A percentile compares a stretch with the other conserved stretches of the same genome.
These are phyloP conservation scores for Eumeta japonica DNA, from an alignment of 1,140 invertebrate species.

Conservation along the genomic window DNA sequence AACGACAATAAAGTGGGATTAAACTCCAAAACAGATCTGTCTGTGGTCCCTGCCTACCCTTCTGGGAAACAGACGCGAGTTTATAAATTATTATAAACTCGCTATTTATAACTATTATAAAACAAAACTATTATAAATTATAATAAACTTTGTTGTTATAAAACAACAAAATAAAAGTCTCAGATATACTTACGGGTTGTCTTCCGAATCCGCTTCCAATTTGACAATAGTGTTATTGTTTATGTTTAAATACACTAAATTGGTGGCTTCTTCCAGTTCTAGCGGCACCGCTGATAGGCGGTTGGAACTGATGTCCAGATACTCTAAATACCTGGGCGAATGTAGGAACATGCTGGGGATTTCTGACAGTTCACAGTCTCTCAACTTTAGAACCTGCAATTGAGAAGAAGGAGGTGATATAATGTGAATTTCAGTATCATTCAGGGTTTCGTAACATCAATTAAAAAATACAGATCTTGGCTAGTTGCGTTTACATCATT, in stretches of 20 bases:
- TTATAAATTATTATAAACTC: no score
- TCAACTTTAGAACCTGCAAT: constrained; percentile 66
- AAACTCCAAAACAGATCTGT: no score
- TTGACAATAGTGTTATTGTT: constrained; percentile 67
- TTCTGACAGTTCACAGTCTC: constrained; percentile 61
- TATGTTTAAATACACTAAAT: constrained; percentile 62
- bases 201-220: constrained; percentile 29
- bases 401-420: constrained; percentile 2
- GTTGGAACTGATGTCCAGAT: constrained; percentile 71
- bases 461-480: no score
- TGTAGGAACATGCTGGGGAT: constrained; percentile 67
- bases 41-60: no score
- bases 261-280: constrained; percentile 59
- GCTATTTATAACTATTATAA: no score
- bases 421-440: not conserved
- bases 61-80: no score
- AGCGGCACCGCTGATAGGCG: constrained; percentile 61
- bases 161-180: no score
- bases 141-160: no score
- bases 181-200: constrained; percentile 41
- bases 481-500: not conserved
- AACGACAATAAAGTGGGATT: no score
- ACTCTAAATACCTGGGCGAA: constrained; percentile 62
- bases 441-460: no score
- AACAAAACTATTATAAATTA: no score